These are phyloP conservation scores for Cepaea nemoralis DNA, from an alignment of 1,140 invertebrate species.

Conservation along the genomic window DNA sequence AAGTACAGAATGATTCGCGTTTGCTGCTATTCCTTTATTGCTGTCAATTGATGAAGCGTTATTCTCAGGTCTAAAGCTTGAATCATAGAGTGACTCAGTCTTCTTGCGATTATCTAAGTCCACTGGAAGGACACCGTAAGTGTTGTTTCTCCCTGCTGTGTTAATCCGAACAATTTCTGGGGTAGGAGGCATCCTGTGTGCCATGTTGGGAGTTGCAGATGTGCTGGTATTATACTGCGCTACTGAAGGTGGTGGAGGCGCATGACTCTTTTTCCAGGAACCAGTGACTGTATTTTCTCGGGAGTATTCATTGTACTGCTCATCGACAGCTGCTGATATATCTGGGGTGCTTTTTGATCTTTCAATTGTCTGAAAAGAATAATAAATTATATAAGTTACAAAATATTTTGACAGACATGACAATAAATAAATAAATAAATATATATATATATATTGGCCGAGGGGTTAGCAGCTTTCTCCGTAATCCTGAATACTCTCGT, in stretches of 20 bases:
- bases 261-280: conserved; percentile 50
- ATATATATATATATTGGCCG: too few relatives aligned
- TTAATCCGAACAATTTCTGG: conserved; percentile 62
- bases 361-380: conserved; percentile 48
- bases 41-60: conserved; percentile 58
- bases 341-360: conserved; percentile 64
- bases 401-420: too few relatives aligned
- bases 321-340: conserved; percentile 40
- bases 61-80: conserved; percentile 66
- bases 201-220: conserved; percentile 24
- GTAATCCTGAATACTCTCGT: too few relatives aligned
- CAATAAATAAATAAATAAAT: too few relatives aligned
- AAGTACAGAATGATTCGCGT: neutral
- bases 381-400: neutral
- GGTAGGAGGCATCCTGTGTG: conserved; percentile 42
- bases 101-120: conserved; percentile 47
- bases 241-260: conserved; percentile 54
- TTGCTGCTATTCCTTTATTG: neutral
- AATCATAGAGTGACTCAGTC: conserved; percentile 59
- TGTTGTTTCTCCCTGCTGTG: conserved; percentile 48
- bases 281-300: neutral
- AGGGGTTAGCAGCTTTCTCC: too few relatives aligned
- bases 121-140: conserved; percentile 52
- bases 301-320: neutral
- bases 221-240: neutral